A percentile compares a stretch with the other conserved stretches of the same genome.
Conservation (phyloP, 2,888 invertebrate species). For the Choreutis nemorana region DNA sequence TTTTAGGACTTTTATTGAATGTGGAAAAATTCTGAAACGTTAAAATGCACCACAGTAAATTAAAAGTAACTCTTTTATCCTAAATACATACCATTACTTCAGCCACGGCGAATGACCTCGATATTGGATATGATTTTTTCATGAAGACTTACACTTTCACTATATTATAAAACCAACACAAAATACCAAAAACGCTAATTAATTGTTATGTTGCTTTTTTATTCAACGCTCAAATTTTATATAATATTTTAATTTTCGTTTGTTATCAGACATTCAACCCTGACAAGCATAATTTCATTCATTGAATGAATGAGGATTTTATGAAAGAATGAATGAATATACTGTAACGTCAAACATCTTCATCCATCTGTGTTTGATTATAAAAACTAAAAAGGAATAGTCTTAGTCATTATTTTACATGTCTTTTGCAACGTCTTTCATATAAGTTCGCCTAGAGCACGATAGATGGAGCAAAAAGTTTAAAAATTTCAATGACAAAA, state of each 20-base stretch:
- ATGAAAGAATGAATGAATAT: conserved; percentile 17
- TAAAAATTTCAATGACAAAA: too few species aligned
- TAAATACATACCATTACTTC: conserved; percentile 6
- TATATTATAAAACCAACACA: conserved; percentile 11
- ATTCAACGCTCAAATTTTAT: conserved; percentile 28
- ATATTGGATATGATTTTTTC: conserved; percentile 13
- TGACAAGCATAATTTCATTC: conserved; percentile 17
- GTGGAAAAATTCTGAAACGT: too few species aligned
- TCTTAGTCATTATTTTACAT: conserved; percentile 3
- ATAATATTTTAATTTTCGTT: conserved; percentile 22
- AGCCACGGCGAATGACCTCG: conserved; percentile 17
- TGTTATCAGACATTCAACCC: conserved; percentile 52
- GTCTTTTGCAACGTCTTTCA: conserved; percentile 2
- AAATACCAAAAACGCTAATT: conserved; percentile 14
- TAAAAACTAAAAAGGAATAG: conserved; percentile 4
- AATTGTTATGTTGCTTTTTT: conserved; percentile 13
- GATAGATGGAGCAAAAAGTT: too few species aligned
- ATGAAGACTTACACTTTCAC: conserved; percentile 12
- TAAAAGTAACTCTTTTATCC: conserved; percentile 5
- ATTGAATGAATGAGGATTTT: conserved; percentile 11
- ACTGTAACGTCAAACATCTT: too few species aligned
- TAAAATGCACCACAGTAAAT: conserved; percentile 17
- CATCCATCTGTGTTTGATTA: conserved; percentile 27
- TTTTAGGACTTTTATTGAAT: too few species aligned
- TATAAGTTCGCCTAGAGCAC: too few species aligned